Conservation (phyloP, 2,797 vertebrate species). For the Ctenosaura bakeri region DNA sequence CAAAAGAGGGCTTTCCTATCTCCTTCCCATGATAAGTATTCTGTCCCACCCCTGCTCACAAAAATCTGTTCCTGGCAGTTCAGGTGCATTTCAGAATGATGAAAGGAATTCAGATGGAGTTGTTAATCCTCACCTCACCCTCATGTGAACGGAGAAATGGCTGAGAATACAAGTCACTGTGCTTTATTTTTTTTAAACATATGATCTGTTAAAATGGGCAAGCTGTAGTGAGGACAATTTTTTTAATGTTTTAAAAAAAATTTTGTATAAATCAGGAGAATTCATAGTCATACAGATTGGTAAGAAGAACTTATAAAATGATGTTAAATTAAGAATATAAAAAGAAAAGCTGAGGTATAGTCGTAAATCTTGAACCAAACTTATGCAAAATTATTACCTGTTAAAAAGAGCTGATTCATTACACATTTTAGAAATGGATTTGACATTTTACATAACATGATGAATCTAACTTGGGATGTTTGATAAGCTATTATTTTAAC, state of each 20-base stretch:
- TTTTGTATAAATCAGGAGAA: background rate
- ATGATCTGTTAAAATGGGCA: slow-evolving; percentile 6
- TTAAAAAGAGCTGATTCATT: background rate
- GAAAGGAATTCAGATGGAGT: background rate
- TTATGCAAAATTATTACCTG: background rate
- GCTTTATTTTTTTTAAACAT: background rate
- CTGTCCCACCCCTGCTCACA: background rate
- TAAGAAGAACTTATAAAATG: background rate
- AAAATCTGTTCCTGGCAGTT: background rate
- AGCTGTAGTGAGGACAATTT: background rate
- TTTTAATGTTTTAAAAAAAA: background rate
- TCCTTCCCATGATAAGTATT: background rate
- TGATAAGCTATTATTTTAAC: background rate
- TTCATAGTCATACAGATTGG: background rate
- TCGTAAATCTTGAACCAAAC: background rate
- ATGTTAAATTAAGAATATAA: background rate
- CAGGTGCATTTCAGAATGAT: background rate
- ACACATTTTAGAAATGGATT: background rate
- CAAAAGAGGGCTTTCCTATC: background rate
- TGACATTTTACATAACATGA: background rate
- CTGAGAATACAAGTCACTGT: background rate
- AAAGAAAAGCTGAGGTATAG: background rate
- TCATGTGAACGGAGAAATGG: background rate
- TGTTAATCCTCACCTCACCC: background rate
- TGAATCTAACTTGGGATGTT: background rate